phyloP scores from a whole-genome alignment of 2,888 invertebrate species.

The Ganaspis brasiliensis region DNA sequence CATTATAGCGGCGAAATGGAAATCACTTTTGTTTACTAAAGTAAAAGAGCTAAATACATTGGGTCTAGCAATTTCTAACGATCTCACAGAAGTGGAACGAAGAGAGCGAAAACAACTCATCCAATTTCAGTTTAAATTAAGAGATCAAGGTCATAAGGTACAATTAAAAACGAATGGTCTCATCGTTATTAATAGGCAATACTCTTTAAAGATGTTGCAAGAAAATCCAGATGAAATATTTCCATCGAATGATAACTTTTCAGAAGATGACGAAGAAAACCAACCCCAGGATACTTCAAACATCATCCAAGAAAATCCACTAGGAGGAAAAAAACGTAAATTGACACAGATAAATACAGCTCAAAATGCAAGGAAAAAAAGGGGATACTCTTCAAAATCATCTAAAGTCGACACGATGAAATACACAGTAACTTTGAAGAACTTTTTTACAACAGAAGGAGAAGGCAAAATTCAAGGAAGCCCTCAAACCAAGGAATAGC shows the following conservation, averaged over 20 bases:
- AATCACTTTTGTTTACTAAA: neutral
- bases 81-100: neutral
- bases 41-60: neutral
- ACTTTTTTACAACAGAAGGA: too few species aligned
- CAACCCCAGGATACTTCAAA: neutral
- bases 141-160: neutral
- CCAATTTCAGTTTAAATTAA: neutral
- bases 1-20: neutral
- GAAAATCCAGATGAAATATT: neutral
- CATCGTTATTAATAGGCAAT: neutral
- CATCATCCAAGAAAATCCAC: neutral
- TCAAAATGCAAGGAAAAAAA: neutral
- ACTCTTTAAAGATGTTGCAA: neutral
- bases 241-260: neutral
- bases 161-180: neutral
- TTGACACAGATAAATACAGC: neutral
- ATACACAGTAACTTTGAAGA: too few species aligned
- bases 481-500: neutral
- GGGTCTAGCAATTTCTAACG: neutral
- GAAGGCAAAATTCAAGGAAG: too few species aligned
- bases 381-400: neutral
- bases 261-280: neutral
- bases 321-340: neutral
- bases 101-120: neutral
- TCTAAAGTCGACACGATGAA: neutral